Evolutionary conservation across 1,140 invertebrate genomes (phyloP).

Genomic region (Leucophenga varia): DNA sequence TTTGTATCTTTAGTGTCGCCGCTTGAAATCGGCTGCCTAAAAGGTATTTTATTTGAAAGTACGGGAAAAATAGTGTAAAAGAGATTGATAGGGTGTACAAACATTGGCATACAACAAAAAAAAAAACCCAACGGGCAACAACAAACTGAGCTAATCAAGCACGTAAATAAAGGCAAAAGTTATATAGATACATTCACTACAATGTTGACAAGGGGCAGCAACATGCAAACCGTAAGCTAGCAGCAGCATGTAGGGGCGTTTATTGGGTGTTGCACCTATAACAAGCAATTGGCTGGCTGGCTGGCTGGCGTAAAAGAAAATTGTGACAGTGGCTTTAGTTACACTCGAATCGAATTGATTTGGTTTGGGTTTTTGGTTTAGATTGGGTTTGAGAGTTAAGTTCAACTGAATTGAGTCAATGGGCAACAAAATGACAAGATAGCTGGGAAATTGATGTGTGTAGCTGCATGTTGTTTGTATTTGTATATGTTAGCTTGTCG

Average conservation of each 20-base stretch:
- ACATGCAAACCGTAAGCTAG: constrained; percentile 5
- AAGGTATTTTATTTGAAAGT: constrained; percentile 12
- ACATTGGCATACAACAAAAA: constrained; percentile 11
- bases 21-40: constrained; percentile 21
- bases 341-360: too few relatives aligned
- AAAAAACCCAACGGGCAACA: constrained; percentile 7
- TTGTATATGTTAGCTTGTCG: too few relatives aligned
- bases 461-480: too few relatives aligned
- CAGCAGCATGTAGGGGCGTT: not conserved
- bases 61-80: constrained; percentile 5
- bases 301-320: too few relatives aligned
- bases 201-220: not conserved
- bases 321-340: too few relatives aligned
- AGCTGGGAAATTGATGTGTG: too few relatives aligned
- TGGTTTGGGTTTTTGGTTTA: too few relatives aligned
- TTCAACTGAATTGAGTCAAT: too few relatives aligned
- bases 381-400: too few relatives aligned
- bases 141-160: constrained; percentile 39
- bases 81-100: constrained; percentile 29
- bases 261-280: not conserved
- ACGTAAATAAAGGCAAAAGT: constrained; percentile 53
- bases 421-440: too few relatives aligned
- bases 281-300: constrained; percentile 23
- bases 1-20: constrained; percentile 10
- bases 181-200: constrained; percentile 23